These are phyloP conservation scores for Ovis aries DNA, from an alignment of 2,113 vertebrate species.

Conservation along the genomic window DNA sequence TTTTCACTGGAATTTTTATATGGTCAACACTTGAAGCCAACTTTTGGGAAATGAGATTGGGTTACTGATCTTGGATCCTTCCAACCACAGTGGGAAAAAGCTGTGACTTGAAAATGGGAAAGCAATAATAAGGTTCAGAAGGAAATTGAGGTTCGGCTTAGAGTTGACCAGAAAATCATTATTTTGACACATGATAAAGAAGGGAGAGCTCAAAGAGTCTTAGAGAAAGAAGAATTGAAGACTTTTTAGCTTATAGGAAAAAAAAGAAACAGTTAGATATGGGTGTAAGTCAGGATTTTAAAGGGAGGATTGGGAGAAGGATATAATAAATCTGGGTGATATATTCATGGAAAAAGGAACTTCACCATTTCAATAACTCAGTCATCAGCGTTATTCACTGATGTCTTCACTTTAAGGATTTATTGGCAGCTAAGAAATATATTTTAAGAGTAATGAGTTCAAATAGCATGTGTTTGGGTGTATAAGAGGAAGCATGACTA, in stretches of 20 bases:
- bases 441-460: neutral
- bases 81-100: neutral
- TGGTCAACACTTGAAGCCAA: neutral
- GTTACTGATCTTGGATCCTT: neutral
- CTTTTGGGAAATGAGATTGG: neutral
- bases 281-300: neutral
- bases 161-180: neutral
- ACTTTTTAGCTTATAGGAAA: neutral
- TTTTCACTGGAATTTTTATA: neutral
- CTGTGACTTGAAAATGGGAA: neutral
- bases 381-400: neutral
- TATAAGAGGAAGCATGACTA: neutral
- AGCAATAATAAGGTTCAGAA: neutral
- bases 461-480: neutral
- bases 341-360: neutral
- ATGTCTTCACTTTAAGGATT: neutral
- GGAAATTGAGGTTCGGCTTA: neutral
- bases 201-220: neutral
- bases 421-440: neutral
- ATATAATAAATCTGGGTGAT: neutral
- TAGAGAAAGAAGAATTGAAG: neutral
- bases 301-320: neutral
- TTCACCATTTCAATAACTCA: neutral
- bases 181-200: neutral
- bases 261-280: neutral